Conservation (phyloP, 2,797 vertebrate species). For the Aeoliscus strigatus region DNA sequence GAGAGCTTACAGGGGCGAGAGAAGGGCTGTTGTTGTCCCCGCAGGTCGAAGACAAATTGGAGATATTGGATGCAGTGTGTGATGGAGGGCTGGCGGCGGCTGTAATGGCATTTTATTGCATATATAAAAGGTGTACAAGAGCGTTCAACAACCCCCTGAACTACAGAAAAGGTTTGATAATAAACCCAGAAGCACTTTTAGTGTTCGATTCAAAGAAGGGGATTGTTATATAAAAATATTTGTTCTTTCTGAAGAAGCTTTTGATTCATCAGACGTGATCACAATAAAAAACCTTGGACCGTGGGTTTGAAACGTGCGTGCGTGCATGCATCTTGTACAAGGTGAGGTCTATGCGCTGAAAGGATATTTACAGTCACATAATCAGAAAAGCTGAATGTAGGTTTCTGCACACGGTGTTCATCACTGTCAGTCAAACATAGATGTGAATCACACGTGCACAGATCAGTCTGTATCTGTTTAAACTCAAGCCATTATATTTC, state of each 20-base stretch:
- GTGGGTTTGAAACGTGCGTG: too few relatives aligned
- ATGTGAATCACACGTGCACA: too few relatives aligned
- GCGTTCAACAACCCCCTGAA: conserved; percentile 9
- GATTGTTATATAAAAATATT: background rate
- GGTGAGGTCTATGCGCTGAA: too few relatives aligned
- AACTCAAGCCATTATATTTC: too few relatives aligned
- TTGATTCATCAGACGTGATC: background rate
- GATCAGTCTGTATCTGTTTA: too few relatives aligned
- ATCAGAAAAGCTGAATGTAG: too few relatives aligned
- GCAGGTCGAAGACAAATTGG: conserved; percentile 11
- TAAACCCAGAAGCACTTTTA: background rate
- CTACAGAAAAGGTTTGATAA: background rate
- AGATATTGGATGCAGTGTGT: too few relatives aligned
- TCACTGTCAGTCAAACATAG: too few relatives aligned
- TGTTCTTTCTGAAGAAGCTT: background rate
- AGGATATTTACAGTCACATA: too few relatives aligned
- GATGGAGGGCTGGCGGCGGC: background rate
- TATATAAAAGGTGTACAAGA: conserved; percentile 6
- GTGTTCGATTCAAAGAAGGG: background rate
- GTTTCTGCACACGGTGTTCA: too few relatives aligned
- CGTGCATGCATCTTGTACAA: too few relatives aligned
- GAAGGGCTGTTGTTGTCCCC: conserved; percentile 24
- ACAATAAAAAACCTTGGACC: too few relatives aligned
- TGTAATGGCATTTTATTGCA: conserved; percentile 10
- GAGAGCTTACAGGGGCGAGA: conserved; percentile 5